phyloP scores from a whole-genome alignment of 2,888 invertebrate genomes.

The Thera britannica region DNA sequence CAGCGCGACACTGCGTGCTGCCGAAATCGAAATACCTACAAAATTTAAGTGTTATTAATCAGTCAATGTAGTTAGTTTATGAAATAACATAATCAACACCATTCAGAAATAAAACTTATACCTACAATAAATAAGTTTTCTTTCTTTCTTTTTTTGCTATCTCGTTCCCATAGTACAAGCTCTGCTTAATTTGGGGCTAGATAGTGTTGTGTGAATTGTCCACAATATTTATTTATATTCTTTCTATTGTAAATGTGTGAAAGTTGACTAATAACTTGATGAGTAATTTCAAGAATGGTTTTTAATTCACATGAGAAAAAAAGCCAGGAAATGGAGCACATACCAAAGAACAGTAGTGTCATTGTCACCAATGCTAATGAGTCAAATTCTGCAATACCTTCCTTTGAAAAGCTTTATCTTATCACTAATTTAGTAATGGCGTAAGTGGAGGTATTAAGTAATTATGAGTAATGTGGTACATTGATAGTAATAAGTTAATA shows the following conservation, averaged over 20 bases:
- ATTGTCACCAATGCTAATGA: conserved; percentile 4
- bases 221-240: too few relatives aligned
- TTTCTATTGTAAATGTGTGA: background rate
- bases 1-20: too few relatives aligned
- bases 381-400: background rate
- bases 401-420: background rate
- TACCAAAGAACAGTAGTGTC: conserved; percentile 6
- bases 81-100: too few relatives aligned
- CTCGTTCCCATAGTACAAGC: too few relatives aligned
- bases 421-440: conserved; percentile 5
- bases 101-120: too few relatives aligned
- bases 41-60: too few relatives aligned
- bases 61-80: too few relatives aligned
- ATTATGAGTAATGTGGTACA: background rate
- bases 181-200: too few relatives aligned
- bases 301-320: conserved; percentile 2
- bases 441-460: background rate
- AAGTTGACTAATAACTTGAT: background rate
- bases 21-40: too few relatives aligned
- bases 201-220: too few relatives aligned
- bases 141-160: too few relatives aligned
- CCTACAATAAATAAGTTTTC: too few relatives aligned
- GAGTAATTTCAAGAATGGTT: conserved; percentile 13
- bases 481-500: background rate
- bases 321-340: conserved; percentile 3